Conservation (phyloP, 2,113 vertebrate genomes). For the Oryzias curvinotus region DNA sequence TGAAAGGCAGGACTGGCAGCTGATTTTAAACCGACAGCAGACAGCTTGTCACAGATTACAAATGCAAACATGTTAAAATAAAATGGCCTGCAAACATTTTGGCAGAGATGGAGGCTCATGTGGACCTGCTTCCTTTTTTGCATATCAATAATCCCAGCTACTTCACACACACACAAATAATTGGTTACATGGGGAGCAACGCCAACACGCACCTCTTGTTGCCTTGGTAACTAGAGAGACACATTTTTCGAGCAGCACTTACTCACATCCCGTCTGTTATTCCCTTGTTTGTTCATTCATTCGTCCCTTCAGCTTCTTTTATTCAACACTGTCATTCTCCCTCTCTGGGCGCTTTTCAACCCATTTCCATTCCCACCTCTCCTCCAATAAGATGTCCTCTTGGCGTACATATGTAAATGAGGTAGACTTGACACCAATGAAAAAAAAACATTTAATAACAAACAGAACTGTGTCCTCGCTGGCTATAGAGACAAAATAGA, state of each 20-base stretch:
- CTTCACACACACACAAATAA: constrained; percentile 56
- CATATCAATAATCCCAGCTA: constrained; percentile 62
- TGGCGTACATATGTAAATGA: constrained; percentile 67
- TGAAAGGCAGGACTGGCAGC: not conserved
- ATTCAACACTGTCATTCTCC: constrained; percentile 23
- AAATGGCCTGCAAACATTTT: constrained; percentile 46
- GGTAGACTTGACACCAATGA: constrained; percentile 65
- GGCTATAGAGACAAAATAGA: constrained; percentile 22
- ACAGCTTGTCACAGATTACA: constrained; percentile 36
- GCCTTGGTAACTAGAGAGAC: constrained; percentile 65
- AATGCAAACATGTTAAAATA: constrained; percentile 41
- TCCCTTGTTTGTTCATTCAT: constrained; percentile 70
- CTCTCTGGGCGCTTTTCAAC: constrained; percentile 45
- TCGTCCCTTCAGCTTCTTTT: constrained; percentile 60
- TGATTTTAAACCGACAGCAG: constrained; percentile 23
- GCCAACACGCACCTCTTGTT: constrained; percentile 71
- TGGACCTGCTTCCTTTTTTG: constrained; percentile 49
- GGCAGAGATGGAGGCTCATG: constrained; percentile 27
- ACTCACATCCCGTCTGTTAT: constrained; percentile 72
- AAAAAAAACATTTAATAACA: constrained; percentile 49
- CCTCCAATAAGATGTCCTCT: constrained; percentile 59
- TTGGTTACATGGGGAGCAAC: constrained; percentile 64
- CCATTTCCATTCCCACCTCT: constrained; percentile 57
- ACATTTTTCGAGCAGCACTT: constrained; percentile 71
- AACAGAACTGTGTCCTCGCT: constrained; percentile 37